phyloP scores from a whole-genome alignment of 2,113 vertebrate species.

The Tamias sibiricus region DNA sequence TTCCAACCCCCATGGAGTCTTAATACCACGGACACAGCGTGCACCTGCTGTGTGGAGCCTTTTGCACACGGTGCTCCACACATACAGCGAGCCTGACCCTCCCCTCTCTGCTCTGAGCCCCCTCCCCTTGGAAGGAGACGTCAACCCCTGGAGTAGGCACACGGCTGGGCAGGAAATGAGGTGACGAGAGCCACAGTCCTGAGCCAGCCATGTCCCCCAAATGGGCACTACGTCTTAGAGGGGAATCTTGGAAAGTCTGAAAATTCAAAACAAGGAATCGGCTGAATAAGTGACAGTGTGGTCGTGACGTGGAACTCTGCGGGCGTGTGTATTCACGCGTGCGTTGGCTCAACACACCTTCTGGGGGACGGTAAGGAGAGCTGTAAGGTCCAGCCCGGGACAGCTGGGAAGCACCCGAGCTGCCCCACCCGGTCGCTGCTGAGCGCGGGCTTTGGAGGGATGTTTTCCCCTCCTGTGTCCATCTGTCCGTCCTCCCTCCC shows the following conservation, averaged over 20 bases:
- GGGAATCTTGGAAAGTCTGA: neutral
- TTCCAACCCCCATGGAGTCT: too few relatives aligned
- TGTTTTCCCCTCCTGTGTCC: neutral
- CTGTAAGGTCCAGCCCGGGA: neutral
- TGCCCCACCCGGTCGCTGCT: fast-evolving
- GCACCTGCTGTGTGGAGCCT: neutral
- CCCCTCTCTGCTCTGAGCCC: neutral
- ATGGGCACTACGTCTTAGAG: neutral
- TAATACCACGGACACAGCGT: neutral
- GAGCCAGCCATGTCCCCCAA: neutral
- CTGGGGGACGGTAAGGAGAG: neutral
- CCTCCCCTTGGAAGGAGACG: neutral
- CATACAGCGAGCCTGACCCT: neutral
- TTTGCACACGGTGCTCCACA: neutral
- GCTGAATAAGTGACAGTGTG: neutral
- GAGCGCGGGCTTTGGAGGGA: neutral
- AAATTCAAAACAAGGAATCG: neutral
- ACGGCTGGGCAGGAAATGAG: neutral
- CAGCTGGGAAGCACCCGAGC: neutral
- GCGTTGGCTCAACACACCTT: neutral
- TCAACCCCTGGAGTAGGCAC: fast-evolving
- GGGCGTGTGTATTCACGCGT: neutral
- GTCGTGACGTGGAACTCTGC: neutral
- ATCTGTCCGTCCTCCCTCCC: fast-evolving
- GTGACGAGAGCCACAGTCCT: neutral